Base-by-base conservation (phyloP, 2,113 vertebrate species). In the Rhinoptilus africanus region DNA sequence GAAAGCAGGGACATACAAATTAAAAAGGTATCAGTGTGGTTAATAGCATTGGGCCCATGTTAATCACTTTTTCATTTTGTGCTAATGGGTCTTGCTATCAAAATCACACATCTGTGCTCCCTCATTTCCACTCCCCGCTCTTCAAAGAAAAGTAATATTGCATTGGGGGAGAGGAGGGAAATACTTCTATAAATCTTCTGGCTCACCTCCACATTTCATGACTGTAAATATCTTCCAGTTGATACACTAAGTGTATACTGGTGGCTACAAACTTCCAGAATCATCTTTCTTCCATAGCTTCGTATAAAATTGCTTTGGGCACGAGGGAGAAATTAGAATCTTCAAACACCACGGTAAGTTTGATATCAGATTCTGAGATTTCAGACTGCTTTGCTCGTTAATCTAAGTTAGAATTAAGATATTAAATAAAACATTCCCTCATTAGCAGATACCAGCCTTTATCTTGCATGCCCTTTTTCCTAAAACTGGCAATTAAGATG, bases 381-480 rank as follows among this genome's bases (percentile, higher is more conserved):
- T 93, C 59, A 54, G 21, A 10, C 28, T 81, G n/a, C 59, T 86
- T 83, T 71, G 24, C 72, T 92, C 30, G 74, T 92, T 83, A 74
- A 9, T 88, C 20, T 0, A 0, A 66, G 6, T 88, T 64, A 67
- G 27, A 94, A 90, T 90, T 59, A 86, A 92, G 85, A 84, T 84
- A 47, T 20, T 39, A 92, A 94, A 83, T 35, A 64, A 80, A 83
- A 48, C 14, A 43, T 80, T 80, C 47, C 17, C 51, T 93, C 47
- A 74, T 95, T 92, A 92, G 82, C 32, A 85, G 90, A 88, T 83
- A 85, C n/a, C 34, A 88, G 67, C 30, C 53, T 93, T 92, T 93
- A 91, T 96, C 89, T 87, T 85, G 15, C 60, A 39, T 57, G 68
- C 27, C 6, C 24, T 78, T 86, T 85, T 96, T 62, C 15, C 15